Conservation (phyloP, 2,797 vertebrate species). For the Muraenolepis orangiensis region DNA sequence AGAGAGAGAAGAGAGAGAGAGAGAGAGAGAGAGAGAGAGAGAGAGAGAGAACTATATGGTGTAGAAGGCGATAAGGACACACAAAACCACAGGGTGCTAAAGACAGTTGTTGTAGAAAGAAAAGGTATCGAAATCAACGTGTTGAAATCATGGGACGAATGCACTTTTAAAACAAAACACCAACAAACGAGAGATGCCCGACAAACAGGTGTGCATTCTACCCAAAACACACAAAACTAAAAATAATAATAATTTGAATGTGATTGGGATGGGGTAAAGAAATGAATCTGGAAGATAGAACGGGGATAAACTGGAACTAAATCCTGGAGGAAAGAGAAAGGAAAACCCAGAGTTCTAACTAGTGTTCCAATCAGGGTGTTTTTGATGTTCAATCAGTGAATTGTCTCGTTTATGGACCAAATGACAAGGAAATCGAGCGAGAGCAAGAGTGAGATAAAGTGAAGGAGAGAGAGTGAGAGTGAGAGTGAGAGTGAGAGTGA, state of each 20-base stretch:
- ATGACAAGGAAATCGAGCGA: conserved; percentile 57
- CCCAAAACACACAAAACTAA: conserved; percentile 64
- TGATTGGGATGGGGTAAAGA: conserved; percentile 40
- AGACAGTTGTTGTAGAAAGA: conserved; percentile 66
- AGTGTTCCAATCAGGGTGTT: conserved; percentile 40
- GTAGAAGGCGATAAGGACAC: conserved; percentile 43
- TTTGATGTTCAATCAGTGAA: conserved; percentile 21
- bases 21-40: background rate
- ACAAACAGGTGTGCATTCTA: conserved; percentile 93
- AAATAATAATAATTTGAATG: conserved; percentile 52
- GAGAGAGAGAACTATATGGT: background rate
- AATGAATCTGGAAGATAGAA: conserved; percentile 74
- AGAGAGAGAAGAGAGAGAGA: background rate
- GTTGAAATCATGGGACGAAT: conserved; percentile 66
- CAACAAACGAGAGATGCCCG: conserved; percentile 79
- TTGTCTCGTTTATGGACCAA: conserved; percentile 66
- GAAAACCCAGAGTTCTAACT: conserved; percentile 69
- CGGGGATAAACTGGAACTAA: conserved; percentile 65
- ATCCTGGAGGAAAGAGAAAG: conserved; percentile 74
- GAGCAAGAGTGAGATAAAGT: conserved; percentile 30
- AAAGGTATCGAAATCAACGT: conserved; percentile 13
- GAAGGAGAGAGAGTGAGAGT: conserved; percentile 44
- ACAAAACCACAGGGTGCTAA: conserved; percentile 64
- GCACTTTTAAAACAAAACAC: conserved; percentile 71
- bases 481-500: conserved; percentile 34